Conservation (phyloP, 2,888 invertebrate species). For the Micoletzkya japonica region DNA sequence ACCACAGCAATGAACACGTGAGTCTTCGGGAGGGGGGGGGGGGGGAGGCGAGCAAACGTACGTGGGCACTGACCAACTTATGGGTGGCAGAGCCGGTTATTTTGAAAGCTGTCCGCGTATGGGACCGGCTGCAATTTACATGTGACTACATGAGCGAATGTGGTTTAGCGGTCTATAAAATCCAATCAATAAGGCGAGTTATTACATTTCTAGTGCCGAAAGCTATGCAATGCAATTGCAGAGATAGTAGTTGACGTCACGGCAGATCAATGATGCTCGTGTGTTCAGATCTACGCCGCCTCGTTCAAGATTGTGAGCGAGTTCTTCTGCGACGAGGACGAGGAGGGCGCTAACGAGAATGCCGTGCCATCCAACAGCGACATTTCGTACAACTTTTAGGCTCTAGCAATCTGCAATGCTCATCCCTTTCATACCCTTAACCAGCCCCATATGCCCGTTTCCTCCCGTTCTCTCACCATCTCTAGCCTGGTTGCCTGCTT, state of each 20-base stretch:
- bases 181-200: too few species aligned
- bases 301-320: constrained; percentile 67
- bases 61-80: background rate
- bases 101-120: too few species aligned
- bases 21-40: background rate
- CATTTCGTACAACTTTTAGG: background rate
- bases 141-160: background rate
- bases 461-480: too few species aligned
- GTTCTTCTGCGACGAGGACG: constrained; percentile 65
- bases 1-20: constrained; percentile 68
- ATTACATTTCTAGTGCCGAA: too few species aligned
- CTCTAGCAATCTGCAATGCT: too few species aligned
- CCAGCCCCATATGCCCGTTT: too few species aligned
- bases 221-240: background rate
- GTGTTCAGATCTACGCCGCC: constrained; percentile 64
- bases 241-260: background rate
- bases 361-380: background rate
- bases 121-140: too few species aligned
- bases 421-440: too few species aligned
- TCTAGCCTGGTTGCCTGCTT: too few species aligned
- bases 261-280: background rate
- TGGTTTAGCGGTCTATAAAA: background rate
- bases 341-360: constrained; percentile 28
- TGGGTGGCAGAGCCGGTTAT: background rate
- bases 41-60: background rate